Conservation (phyloP, 1,140 invertebrate genomes). For the Popillia japonica region DNA sequence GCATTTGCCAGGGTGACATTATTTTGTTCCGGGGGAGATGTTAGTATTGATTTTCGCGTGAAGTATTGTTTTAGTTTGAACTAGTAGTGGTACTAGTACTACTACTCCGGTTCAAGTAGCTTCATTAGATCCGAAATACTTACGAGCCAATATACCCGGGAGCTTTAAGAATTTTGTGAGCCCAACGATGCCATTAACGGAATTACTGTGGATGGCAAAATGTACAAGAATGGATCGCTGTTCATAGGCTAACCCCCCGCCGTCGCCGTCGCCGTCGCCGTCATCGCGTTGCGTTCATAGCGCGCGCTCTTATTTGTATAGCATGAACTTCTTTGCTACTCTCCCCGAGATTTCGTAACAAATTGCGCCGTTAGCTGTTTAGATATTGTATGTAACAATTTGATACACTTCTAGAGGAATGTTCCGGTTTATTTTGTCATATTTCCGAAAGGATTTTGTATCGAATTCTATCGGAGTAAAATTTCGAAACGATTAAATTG, state of each 20-base stretch:
- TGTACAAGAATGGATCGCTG: not conserved
- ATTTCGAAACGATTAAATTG: too few species aligned
- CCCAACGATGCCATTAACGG: slow-evolving; percentile 21
- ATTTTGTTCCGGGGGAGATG: not conserved
- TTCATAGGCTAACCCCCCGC: too few species aligned
- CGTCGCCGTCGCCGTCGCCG: not conserved
- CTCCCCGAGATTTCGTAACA: not conserved
- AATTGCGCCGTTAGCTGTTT: not conserved
- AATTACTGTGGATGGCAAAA: slow-evolving; percentile 25
- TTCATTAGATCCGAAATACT: slow-evolving; percentile 32
- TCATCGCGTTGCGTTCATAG: not conserved
- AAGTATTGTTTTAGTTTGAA: slow-evolving; percentile 32
- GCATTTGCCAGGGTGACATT: slow-evolving; percentile 21
- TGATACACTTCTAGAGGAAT: not conserved
- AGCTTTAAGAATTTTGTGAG: slow-evolving; percentile 24
- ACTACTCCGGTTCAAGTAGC: slow-evolving; percentile 11
- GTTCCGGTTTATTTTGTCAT: too few species aligned
- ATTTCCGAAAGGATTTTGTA: too few species aligned
- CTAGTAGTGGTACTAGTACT: slow-evolving; percentile 17
- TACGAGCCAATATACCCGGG: slow-evolving; percentile 25
- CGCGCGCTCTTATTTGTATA: slow-evolving; percentile 6
- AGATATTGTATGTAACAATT: not conserved
- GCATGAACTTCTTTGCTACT: not conserved
- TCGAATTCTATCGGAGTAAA: too few species aligned
- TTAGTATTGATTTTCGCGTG: slow-evolving; percentile 14